Evolutionary conservation across 2,888 invertebrate species (phyloP).

Genomic region (Polylopha cassiicola): DNA sequence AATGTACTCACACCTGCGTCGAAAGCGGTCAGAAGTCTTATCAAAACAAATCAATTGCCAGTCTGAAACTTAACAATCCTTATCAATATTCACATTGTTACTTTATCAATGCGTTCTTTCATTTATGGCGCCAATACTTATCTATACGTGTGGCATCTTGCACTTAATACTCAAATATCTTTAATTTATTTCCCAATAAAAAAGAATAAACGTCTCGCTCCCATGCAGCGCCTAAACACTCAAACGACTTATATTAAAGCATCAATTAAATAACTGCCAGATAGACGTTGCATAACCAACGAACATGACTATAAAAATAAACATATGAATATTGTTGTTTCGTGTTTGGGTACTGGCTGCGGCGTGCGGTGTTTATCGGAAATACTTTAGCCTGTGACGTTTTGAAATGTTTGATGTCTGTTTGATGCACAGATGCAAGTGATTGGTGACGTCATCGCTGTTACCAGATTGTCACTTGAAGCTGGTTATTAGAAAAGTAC

Average conservation of each 20-base stretch:
- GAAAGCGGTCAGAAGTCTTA: neutral
- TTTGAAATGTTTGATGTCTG: constrained; percentile 6
- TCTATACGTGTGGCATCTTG: constrained; percentile 19
- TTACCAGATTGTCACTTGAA: constrained; percentile 16
- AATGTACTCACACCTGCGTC: neutral
- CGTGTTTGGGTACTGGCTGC: too few species aligned
- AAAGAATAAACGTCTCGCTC: constrained; percentile 11
- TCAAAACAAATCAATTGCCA: constrained; percentile 2
- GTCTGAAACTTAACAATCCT: constrained; percentile 19
- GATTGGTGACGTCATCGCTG: constrained; percentile 49
- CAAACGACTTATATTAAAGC: constrained; percentile 35
- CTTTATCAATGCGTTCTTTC: constrained; percentile 33
- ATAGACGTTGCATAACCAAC: constrained; percentile 43
- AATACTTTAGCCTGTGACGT: constrained; percentile 24
- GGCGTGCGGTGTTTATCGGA: constrained; percentile 11
- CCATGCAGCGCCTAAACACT: constrained; percentile 32
- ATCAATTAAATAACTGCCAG: constrained; percentile 37
- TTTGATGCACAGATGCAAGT: constrained; percentile 34
- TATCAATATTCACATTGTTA: constrained; percentile 20
- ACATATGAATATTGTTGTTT: too few species aligned
- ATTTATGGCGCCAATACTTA: constrained; percentile 40
- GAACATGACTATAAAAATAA: constrained; percentile 23
- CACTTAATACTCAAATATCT: constrained; percentile 14
- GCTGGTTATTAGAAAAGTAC: constrained; percentile 3
- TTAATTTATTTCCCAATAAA: constrained; percentile 13